A percentile compares a stretch with the other conserved stretches of the same genome.
phyloP scores from a whole-genome alignment of 2,113 vertebrate genomes.

The Vombatus ursinus region DNA sequence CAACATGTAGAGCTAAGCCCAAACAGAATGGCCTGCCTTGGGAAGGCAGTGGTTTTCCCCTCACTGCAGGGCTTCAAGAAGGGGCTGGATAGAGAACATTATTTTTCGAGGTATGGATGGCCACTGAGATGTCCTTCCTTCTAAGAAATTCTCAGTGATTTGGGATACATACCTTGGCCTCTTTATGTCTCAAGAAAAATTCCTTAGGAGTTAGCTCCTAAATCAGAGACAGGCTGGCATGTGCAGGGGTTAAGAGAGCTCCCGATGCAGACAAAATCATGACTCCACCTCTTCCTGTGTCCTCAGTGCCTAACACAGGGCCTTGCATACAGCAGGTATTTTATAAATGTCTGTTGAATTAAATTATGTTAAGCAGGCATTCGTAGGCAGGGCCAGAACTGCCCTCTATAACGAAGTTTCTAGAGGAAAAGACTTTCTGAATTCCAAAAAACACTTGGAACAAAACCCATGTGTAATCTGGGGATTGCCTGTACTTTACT shows the following conservation, averaged over 20 bases:
- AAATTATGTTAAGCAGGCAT: not conserved
- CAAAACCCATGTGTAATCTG: slow-evolving; percentile 65
- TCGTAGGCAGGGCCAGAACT: not conserved
- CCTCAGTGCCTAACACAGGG: not conserved
- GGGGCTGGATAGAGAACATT: not conserved
- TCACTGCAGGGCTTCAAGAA: not conserved
- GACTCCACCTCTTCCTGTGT: not conserved
- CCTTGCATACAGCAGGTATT: not conserved
- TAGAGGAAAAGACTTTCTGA: slow-evolving; percentile 44
- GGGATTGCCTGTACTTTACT: slow-evolving; percentile 63
- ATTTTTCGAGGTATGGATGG: not conserved
- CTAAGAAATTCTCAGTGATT: not conserved
- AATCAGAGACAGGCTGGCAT: not conserved
- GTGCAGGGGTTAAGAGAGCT: not conserved
- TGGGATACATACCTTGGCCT: not conserved
- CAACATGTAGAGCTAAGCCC: not conserved
- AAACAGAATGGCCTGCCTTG: not conserved
- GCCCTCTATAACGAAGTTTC: slow-evolving; percentile 25
- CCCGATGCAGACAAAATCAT: not conserved
- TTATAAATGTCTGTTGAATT: not conserved
- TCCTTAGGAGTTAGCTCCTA: not conserved
- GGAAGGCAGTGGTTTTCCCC: not conserved
- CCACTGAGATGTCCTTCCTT: not conserved
- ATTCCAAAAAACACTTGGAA: slow-evolving; percentile 63
- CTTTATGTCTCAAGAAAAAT: not conserved